Base-by-base conservation (phyloP, 2,888 invertebrate species). In the Andrena bicolor region DNA sequence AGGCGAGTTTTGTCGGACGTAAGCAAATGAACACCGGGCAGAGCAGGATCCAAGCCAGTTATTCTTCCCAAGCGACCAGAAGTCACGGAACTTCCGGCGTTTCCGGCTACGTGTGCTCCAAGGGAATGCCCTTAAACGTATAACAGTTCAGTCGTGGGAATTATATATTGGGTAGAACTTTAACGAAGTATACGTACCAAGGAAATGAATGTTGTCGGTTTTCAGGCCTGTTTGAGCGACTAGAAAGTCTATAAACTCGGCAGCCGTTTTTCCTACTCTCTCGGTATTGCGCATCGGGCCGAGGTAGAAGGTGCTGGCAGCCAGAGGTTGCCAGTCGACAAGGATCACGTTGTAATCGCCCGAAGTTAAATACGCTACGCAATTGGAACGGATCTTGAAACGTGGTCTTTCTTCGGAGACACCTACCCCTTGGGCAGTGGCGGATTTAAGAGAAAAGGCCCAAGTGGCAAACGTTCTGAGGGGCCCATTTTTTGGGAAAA, bases 31-130 rank as follows among this genome's bases (percentile, higher is more conserved):
- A 94, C 91, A 48, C 93, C 93, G 1, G 94, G 94, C 35, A 94
- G 92, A 41, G 94, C 94, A 7, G 95, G 94, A 89, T 95, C 95
- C 28, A 94, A 87, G 20, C 94, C 95, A 7, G 95, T 95, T 7
- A 95, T 92, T 84, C 95, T 91, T 8, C 93, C 94, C 4, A 95
- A 76, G 78, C 91, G 93, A 30, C 93, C 93, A 83, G 87, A 90
- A 75, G 77, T 90, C 26, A 87, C 77, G 2, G 88, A 84, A 53
- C 86, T 80, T 16, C 93, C 93, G 1, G 92, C 86, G 61, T 93
- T 93, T 35, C 94, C 94, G 56, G 93, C 93, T 8, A 94, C 93
- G 41, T 94, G 94, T 2, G 93, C 94, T 41, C 94, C 94, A 60
- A 94, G 88, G 28, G 93, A 93, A 85, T 94, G 93, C 72, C 94